Evolutionary conservation across 2,113 vertebrate genomes (phyloP).

Genomic region (Rhegmatorhina hoffmannsi): DNA sequence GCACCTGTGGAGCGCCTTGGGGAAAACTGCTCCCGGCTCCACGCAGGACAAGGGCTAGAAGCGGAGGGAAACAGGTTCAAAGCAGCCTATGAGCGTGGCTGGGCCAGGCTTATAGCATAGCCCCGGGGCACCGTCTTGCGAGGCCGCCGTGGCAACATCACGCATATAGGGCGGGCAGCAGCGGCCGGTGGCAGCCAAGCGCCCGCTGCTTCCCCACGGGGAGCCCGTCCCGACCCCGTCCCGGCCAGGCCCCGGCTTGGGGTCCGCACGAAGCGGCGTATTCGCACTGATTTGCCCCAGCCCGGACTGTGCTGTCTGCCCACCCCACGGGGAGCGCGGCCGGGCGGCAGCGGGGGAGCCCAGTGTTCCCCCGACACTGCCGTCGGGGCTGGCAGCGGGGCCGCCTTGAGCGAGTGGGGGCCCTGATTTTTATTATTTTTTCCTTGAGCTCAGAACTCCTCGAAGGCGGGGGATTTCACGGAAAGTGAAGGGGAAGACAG

Average conservation of each 20-base stretch:
- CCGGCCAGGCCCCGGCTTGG: background rate
- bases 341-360: background rate
- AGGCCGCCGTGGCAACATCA: background rate
- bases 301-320: background rate
- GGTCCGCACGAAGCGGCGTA: background rate
- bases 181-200: too few relatives aligned
- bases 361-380: background rate
- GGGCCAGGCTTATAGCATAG: background rate
- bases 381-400: background rate
- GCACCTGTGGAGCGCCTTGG: background rate
- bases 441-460: background rate
- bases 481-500: conserved; percentile 2
- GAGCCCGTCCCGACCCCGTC: background rate
- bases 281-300: background rate
- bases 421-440: background rate
- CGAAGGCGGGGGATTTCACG: background rate
- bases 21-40: background rate
- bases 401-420: background rate
- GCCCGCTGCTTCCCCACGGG: too few relatives aligned
- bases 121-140: background rate
- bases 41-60: background rate
- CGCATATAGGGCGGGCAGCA: background rate
- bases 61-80: accelerated
- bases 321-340: background rate
- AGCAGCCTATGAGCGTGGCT: background rate